Evolutionary conservation across 2,113 vertebrate genomes (phyloP), one percentile per base, ranked within the genome.

Genomic region (Benthochromis sp.): DNA sequence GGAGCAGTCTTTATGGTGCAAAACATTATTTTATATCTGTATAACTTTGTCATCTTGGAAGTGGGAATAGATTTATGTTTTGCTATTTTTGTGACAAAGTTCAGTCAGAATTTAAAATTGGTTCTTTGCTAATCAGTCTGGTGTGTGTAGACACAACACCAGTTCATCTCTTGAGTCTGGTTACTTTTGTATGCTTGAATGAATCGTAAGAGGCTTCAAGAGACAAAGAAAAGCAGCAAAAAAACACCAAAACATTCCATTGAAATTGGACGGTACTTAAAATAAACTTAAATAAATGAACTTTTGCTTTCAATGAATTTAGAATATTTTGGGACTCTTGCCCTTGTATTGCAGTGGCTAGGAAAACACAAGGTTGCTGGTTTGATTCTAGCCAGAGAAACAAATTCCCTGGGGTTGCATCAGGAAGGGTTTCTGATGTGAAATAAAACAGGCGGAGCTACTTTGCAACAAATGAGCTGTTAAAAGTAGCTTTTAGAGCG

Each of bases 131-230:
- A 63, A 36, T n/a, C 34, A 38, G 34, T 66, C 34, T 66, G 34
- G 9, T 38, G 0, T 1, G 4, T 38, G 61, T 0, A 66, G 34
- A 66, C 31, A n/a, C 31, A 36, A 66, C 31, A 66, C 4, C 9
- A 3, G 61, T 1, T 38, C 61, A 38, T 38, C 17, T 36, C 31
- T 66, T 66, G 34, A 66, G 31, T 1, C 1, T 36, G 59, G 31
- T 63, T 34, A 19, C 57, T n/a, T 63, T 63, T 63, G 16, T 63
- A 36, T 36, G 59, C 31, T 36, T 36, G 59, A 63, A 63, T 63
- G 5, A 63, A 61, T 61, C 0, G 8, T 61, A 61, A 34, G 57
- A 19, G 16, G 13, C 57, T 31, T 31, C 27, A 61, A 36, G 17
- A 7, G 19, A 2, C 0, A 38, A 66, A 66, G 61, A n/a, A n/a